A percentile compares a stretch with the other conserved stretches of the same genome.
Conservation (phyloP, 2,888 invertebrate genomes). For the Cheilosia soror region DNA sequence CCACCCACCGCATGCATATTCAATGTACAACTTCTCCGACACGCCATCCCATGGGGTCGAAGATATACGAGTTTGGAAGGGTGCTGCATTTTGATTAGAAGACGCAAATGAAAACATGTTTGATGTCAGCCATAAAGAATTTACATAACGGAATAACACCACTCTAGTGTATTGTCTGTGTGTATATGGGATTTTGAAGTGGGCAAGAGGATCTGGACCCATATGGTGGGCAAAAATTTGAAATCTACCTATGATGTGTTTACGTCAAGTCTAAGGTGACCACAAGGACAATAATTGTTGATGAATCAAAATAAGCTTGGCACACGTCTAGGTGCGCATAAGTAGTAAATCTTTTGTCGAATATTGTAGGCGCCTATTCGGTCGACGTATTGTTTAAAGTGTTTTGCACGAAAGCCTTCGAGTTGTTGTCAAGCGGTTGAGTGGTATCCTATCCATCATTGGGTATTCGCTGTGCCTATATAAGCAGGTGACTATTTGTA, state of each 20-base stretch:
- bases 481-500: no score
- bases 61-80: conserved; percentile 68
- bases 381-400: no score
- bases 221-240: conserved; percentile 13
- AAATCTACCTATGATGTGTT: conserved; percentile 1
- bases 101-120: conserved; percentile 77
- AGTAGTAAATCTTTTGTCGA: no score
- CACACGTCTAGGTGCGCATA: neutral
- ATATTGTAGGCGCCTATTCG: no score
- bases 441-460: no score
- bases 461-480: no score
- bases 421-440: no score
- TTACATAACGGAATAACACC: conserved; percentile 74
- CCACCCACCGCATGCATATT: conserved; percentile 40
- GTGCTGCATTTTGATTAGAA: conserved; percentile 77
- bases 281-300: conserved; percentile 18
- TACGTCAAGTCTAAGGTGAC: conserved; percentile 12
- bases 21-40: conserved; percentile 24
- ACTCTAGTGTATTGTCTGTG: conserved; percentile 35
- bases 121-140: conserved; percentile 76
- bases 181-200: conserved; percentile 8
- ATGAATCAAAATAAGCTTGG: neutral
- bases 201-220: conserved; percentile 17
- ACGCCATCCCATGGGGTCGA: conserved; percentile 19
- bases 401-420: no score